Evolutionary conservation across 23 tunicate species (phyloP).

Genomic region (Styela clava): DNA sequence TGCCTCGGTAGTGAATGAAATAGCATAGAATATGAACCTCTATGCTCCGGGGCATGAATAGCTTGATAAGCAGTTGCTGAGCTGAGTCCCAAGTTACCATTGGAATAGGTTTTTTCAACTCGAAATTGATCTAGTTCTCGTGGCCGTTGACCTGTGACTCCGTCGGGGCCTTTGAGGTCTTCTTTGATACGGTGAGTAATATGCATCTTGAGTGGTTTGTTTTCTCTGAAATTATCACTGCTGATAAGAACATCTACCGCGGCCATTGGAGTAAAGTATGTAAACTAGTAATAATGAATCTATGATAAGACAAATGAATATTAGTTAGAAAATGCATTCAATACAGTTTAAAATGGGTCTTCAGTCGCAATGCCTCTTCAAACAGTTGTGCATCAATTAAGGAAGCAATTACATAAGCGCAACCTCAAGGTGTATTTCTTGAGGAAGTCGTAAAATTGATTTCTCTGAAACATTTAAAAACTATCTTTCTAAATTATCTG

Average conservation of each 20-base stretch:
- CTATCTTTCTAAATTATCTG: too few species aligned
- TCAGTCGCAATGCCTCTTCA: too few species aligned
- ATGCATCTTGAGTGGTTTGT: not conserved
- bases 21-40: not conserved
- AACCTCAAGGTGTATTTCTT: too few species aligned
- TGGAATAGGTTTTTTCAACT: not conserved
- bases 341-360: too few species aligned
- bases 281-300: too few species aligned
- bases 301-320: too few species aligned
- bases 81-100: not conserved
- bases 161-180: not conserved
- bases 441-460: too few species aligned
- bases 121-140: not conserved
- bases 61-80: conserved; percentile 1
- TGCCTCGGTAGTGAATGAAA: not conserved
- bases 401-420: too few species aligned
- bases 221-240: not conserved
- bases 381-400: too few species aligned
- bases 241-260: not conserved
- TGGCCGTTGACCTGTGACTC: not conserved
- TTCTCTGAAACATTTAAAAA: too few species aligned
- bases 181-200: not conserved
- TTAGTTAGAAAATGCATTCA: too few species aligned
- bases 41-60: not conserved
- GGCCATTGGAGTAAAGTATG: not conserved